Percentiles rank a stretch among this genome's conserved stretches.
phyloP scores from a whole-genome alignment of 2,113 vertebrate genomes.

The Periophthalmus modestus region DNA sequence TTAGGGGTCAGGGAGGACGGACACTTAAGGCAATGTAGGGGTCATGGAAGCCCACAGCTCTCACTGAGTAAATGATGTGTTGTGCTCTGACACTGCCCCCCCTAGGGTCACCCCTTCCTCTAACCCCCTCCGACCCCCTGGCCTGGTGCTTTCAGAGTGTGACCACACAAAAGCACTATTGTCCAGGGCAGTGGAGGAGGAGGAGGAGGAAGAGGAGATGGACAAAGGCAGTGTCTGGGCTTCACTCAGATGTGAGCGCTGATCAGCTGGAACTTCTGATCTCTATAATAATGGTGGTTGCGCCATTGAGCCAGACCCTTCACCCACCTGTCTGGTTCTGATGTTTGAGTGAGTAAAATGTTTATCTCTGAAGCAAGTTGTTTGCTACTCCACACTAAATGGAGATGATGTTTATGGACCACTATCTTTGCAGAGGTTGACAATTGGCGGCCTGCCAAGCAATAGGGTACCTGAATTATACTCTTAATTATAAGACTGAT shows the following conservation, averaged over 20 bases:
- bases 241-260: constrained; percentile 61
- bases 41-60: constrained; percentile 18
- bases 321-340: neutral
- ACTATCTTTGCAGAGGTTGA: too few species aligned
- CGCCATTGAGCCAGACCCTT: too few species aligned
- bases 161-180: constrained; percentile 79
- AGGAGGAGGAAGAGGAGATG: constrained; percentile 38
- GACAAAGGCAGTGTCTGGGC: constrained; percentile 54
- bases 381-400: too few species aligned
- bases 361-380: too few species aligned
- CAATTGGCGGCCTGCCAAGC: too few species aligned
- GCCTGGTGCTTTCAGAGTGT: constrained; percentile 73
- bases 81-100: constrained; percentile 51
- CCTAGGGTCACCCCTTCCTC: neutral
- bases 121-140: constrained; percentile 43
- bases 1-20: constrained; percentile 37
- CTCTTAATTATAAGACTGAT: too few species aligned
- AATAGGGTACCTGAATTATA: too few species aligned
- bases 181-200: constrained; percentile 66
- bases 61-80: constrained; percentile 78
- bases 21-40: constrained; percentile 64
- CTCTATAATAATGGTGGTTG: constrained; percentile 14
- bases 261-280: constrained; percentile 48
- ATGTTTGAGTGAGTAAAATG: constrained; percentile 22
- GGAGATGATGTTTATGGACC: too few species aligned